Conservation (phyloP, 2,888 invertebrate genomes). For the Lumbricus terrestris region DNA sequence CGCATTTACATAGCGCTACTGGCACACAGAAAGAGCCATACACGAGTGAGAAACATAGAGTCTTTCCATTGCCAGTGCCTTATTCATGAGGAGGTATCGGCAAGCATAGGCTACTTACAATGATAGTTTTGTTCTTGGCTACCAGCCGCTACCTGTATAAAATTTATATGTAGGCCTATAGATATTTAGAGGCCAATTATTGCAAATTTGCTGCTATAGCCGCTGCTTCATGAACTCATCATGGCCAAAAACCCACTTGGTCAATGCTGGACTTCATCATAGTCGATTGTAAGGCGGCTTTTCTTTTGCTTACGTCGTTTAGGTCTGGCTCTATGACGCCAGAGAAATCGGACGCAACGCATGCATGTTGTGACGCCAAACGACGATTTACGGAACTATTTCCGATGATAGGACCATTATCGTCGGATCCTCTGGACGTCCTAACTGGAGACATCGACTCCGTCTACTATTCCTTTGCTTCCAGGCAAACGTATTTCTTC, state of each 20-base stretch:
- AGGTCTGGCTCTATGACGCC: constrained; percentile 48
- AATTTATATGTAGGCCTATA: too few species aligned
- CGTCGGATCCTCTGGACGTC: not conserved
- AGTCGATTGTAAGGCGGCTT: not conserved
- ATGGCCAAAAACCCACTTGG: not conserved
- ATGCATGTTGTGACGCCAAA: constrained; percentile 51
- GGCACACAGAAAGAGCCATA: too few species aligned
- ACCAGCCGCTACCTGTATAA: too few species aligned
- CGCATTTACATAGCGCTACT: too few species aligned
- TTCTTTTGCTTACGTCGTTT: not conserved
- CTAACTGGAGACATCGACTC: constrained; percentile 46
- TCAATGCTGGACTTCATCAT: not conserved
- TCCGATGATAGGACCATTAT: constrained; percentile 39
- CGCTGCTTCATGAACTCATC: not conserved
- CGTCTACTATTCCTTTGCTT: constrained; percentile 57
- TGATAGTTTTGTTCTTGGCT: too few species aligned
- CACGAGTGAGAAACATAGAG: too few species aligned
- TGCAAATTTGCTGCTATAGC: not conserved
- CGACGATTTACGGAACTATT: constrained; percentile 50
- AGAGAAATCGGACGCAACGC: constrained; percentile 48
- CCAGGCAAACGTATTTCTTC: constrained; percentile 54
- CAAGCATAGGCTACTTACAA: too few species aligned
- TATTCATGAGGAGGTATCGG: too few species aligned
- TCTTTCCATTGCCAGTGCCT: too few species aligned
- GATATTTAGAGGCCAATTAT: too few species aligned